Evolutionary conservation across 2,888 invertebrate genomes (phyloP).

Genomic region (Candidula unifasciata): DNA sequence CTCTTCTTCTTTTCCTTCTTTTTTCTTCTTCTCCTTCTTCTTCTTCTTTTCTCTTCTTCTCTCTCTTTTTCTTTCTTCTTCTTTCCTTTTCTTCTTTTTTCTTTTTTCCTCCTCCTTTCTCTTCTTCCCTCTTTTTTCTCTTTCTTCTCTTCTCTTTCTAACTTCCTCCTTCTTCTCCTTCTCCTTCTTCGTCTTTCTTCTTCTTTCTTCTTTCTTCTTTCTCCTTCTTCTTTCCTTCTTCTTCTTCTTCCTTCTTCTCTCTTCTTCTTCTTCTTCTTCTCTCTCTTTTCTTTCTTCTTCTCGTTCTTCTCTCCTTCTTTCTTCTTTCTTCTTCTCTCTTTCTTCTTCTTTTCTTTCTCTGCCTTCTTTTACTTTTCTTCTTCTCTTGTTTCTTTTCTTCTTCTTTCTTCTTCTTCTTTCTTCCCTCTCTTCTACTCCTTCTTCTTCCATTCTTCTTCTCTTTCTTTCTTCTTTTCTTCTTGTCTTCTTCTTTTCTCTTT

Average conservation of each 20-base stretch:
- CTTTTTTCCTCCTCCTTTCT: not conserved
- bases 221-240: not conserved
- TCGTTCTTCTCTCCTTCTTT: too few species aligned
- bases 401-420: not conserved
- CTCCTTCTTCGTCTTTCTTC: not conserved
- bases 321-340: not conserved
- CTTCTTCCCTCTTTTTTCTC: not conserved
- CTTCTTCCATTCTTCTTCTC: too few species aligned
- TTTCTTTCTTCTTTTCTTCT: too few species aligned
- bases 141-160: not conserved
- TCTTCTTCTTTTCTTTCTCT: not conserved
- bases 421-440: too few species aligned
- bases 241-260: not conserved
- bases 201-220: not conserved
- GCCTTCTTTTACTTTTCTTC: not conserved
- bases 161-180: not conserved
- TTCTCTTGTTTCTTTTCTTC: not conserved
- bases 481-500: not conserved
- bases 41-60: not conserved
- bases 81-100: not conserved
- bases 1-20: not conserved
- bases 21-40: not conserved
- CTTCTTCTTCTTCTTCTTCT: not conserved
- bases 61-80: not conserved
- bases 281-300: too few species aligned